Percentiles rank a stretch among this genome's conserved stretches.
Evolutionary conservation across 2,888 invertebrate genomes (phyloP).

Genomic region (Carpatolechia fugitivella): DNA sequence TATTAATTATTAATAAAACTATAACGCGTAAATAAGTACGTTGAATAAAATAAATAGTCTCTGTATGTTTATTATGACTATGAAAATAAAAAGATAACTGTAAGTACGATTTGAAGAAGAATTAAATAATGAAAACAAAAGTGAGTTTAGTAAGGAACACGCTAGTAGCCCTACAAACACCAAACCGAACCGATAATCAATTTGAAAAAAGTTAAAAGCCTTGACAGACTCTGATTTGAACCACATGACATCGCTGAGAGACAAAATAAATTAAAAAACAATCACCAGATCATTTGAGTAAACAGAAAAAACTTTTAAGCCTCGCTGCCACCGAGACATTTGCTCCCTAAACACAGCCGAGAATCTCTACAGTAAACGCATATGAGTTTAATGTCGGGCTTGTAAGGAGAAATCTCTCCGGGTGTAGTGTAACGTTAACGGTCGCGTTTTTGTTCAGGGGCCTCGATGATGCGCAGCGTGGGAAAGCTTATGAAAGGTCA

Average conservation of each 20-base stretch:
- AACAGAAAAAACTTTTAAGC: constrained; percentile 69
- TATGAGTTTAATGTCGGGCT: constrained; percentile 37
- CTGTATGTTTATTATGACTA: too few relatives aligned
- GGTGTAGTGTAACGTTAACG: constrained; percentile 53
- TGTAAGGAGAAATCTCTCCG: constrained; percentile 38
- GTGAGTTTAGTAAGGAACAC: neutral
- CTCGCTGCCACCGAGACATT: constrained; percentile 63
- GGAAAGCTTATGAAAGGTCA: constrained; percentile 72
- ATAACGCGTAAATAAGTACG: too few relatives aligned
- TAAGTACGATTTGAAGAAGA: too few relatives aligned
- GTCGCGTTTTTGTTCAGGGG: constrained; percentile 55
- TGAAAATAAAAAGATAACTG: too few relatives aligned
- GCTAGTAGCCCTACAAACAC: neutral
- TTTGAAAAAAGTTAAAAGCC: constrained; percentile 64
- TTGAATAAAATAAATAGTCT: too few relatives aligned
- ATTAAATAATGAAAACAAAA: neutral
- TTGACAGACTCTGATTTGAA: constrained; percentile 68
- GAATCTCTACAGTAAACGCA: constrained; percentile 6
- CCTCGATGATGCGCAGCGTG: constrained; percentile 60
- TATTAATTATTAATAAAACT: too few relatives aligned
- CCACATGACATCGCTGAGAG: constrained; percentile 71
- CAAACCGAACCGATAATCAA: constrained; percentile 36
- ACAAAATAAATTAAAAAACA: constrained; percentile 77
- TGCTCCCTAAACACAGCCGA: constrained; percentile 58
- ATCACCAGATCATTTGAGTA: constrained; percentile 76